Evolutionary conservation across 2,797 vertebrate species (phyloP).

Genomic region (Artibeus lituratus): DNA sequence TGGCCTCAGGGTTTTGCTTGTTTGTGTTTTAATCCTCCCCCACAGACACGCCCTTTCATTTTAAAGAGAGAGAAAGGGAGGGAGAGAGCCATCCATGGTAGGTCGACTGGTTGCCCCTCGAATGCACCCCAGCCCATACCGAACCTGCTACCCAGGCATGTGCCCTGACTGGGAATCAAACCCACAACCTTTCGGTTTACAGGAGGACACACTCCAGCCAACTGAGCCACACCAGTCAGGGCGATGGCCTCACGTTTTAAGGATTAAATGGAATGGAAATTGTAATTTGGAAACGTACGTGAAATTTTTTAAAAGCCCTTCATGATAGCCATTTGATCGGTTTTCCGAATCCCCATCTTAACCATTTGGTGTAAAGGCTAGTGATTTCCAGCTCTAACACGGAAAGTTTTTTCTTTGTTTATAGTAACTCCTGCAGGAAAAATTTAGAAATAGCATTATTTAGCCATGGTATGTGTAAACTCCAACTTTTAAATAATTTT

Average conservation of each 20-base stretch:
- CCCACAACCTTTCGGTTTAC: not conserved
- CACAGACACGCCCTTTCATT: not conserved
- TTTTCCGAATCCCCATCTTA: constrained; percentile 36
- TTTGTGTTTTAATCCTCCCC: not conserved
- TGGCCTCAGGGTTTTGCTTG: not conserved
- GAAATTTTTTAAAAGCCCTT: constrained; percentile 14
- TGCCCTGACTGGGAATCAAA: not conserved
- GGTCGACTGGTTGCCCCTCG: not conserved
- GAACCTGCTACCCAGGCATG: not conserved
- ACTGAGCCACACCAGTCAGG: not conserved
- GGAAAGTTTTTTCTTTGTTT: constrained; percentile 51
- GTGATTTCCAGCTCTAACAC: not conserved
- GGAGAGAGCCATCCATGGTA: not conserved
- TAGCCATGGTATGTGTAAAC: not conserved
- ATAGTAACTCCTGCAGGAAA: not conserved
- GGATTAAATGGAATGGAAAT: constrained; percentile 14
- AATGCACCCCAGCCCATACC: not conserved
- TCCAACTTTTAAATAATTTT: constrained; percentile 12
- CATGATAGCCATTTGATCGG: not conserved
- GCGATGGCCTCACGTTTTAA: constrained; percentile 32
- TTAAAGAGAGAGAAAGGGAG: not conserved
- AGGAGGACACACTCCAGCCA: not conserved
- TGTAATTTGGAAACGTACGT: not conserved
- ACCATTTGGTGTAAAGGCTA: not conserved
- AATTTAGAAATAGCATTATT: not conserved